Evolutionary conservation across 2,888 invertebrate species (phyloP).

Genomic region (Volucella bombylans): DNA sequence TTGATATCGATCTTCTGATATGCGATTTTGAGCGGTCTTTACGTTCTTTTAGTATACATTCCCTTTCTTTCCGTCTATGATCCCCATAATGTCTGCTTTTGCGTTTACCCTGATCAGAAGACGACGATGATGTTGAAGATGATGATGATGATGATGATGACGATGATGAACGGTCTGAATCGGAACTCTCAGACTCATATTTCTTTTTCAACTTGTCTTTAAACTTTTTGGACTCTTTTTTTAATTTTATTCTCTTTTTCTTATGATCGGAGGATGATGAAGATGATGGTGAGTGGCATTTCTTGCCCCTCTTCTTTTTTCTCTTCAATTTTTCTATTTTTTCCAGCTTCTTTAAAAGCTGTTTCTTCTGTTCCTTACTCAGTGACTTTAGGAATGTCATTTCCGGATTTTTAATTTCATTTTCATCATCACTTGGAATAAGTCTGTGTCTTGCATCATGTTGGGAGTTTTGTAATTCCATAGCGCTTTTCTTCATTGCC

Average conservation of each 20-base stretch:
- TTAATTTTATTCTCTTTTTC: constrained; percentile 73
- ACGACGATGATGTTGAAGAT: constrained; percentile 75
- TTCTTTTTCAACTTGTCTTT: constrained; percentile 59
- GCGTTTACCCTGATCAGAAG: constrained; percentile 56
- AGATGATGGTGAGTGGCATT: constrained; percentile 14
- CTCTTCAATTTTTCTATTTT: constrained; percentile 84
- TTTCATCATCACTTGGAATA: constrained; percentile 84
- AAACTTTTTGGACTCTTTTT: constrained; percentile 42
- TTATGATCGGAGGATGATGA: constrained; percentile 65
- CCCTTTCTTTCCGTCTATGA: constrained; percentile 38
- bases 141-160: too few species aligned
- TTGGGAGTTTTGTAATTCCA: constrained; percentile 85
- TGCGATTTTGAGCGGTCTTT: constrained; percentile 35
- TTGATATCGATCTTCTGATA: constrained; percentile 40
- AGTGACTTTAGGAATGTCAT: constrained; percentile 91
- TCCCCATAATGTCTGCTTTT: constrained; percentile 19
- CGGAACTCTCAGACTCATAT: constrained; percentile 42
- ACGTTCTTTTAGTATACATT: neutral
- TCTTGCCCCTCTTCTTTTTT: constrained; percentile 78
- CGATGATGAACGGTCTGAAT: constrained; percentile 69
- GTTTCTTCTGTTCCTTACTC: constrained; percentile 94
- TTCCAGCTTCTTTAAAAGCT: constrained; percentile 90
- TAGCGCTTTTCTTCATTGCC: constrained; percentile 90
- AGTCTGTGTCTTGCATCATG: constrained; percentile 84
- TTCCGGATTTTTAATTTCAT: constrained; percentile 85